These are phyloP conservation scores for Noctuana brunneofusca DNA, from an alignment of 2,888 invertebrate genomes.

Conservation along the genomic window DNA sequence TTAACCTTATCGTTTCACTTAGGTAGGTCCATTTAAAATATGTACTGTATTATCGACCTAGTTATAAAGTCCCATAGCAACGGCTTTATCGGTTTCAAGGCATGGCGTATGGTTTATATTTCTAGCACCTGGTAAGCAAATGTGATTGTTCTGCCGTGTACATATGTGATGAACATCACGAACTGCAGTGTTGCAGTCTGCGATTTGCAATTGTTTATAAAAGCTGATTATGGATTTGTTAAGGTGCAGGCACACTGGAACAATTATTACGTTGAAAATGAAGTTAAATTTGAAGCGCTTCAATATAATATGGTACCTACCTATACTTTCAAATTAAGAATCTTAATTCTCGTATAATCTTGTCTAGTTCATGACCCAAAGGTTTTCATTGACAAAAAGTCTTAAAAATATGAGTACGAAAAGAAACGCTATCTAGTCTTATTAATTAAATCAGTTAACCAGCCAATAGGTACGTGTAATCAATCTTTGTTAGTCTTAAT, in stretches of 20 bases:
- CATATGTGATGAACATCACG: slow-evolving; percentile 50
- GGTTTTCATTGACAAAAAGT: neutral
- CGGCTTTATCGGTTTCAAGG: slow-evolving; percentile 27
- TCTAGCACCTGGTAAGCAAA: slow-evolving; percentile 60
- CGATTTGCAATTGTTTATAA: slow-evolving; percentile 44
- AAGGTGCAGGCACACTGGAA: neutral
- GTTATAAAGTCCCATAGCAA: slow-evolving; percentile 26
- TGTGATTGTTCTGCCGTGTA: slow-evolving; percentile 51
- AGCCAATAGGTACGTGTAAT: too few relatives aligned
- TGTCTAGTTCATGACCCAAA: neutral
- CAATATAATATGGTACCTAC: neutral
- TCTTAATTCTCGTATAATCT: too few relatives aligned
- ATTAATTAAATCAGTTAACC: neutral
- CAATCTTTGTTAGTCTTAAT: too few relatives aligned
- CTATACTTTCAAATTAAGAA: too few relatives aligned
- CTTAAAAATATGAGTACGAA: neutral
- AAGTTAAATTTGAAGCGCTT: too few relatives aligned
- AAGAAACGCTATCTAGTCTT: neutral
- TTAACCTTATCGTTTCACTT: neutral
- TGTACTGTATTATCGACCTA: slow-evolving; percentile 3
- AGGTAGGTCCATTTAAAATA: neutral
- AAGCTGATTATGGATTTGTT: slow-evolving; percentile 3
- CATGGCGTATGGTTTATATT: slow-evolving; percentile 52
- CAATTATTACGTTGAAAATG: neutral
- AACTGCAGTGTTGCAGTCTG: slow-evolving; percentile 52